These are phyloP conservation scores for Benitochromis conjunctus DNA, from an alignment of 2,113 vertebrate genomes.

Conservation along the genomic window DNA sequence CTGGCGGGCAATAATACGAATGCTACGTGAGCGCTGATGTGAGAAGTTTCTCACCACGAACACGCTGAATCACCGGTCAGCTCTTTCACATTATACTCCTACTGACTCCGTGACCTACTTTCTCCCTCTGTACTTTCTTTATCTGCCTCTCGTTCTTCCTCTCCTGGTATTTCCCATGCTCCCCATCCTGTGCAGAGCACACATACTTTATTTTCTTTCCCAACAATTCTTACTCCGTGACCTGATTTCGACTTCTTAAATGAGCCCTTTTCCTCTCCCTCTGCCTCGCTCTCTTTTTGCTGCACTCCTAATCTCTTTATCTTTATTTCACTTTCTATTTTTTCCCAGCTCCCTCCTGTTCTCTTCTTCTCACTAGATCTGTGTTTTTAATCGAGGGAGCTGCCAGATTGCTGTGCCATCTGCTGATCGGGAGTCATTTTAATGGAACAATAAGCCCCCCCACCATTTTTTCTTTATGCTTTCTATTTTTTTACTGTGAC, in stretches of 20 bases:
- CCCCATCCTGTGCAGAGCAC: not conserved
- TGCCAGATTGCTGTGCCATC: not conserved
- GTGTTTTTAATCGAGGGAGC: not conserved
- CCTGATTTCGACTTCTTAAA: not conserved
- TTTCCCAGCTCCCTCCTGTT: not conserved
- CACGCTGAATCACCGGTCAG: not conserved
- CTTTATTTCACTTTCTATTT: not conserved
- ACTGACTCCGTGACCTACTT: conserved; percentile 34
- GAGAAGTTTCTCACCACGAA: not conserved
- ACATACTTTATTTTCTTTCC: not conserved
- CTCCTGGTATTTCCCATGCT: not conserved
- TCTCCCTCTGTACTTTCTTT: not conserved
- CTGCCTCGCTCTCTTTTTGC: not conserved
- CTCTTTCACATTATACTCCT: not conserved
- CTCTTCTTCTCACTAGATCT: not conserved
- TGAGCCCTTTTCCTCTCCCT: not conserved
- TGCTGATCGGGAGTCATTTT: not conserved
- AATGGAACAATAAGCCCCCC: not conserved
- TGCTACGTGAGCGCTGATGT: not conserved
- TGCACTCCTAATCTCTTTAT: not conserved
- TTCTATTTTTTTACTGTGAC: not conserved
- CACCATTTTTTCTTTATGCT: not conserved
- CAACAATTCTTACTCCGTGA: not conserved
- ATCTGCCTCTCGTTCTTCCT: not conserved
- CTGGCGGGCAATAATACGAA: not conserved